Conservation (phyloP, 2,797 vertebrate species). For the Paguma larvata region DNA sequence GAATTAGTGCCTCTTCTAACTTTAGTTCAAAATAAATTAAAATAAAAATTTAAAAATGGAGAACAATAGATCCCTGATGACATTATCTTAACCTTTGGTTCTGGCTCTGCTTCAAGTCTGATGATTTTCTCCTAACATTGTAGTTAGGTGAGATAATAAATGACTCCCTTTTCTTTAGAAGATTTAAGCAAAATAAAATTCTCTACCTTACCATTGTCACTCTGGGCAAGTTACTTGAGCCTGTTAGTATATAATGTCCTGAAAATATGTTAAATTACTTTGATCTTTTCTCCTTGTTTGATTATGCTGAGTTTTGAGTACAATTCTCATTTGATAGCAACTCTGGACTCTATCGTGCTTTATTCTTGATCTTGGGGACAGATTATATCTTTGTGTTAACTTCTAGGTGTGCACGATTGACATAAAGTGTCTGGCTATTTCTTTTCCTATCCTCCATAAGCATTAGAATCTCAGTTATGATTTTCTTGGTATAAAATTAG, state of each 20-base stretch:
- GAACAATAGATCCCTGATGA: neutral
- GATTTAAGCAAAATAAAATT: neutral
- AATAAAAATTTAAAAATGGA: neutral
- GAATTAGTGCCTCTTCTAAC: neutral
- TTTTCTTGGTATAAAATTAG: neutral
- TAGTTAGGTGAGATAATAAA: neutral
- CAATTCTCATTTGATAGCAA: neutral
- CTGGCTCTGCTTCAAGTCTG: neutral
- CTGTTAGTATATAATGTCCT: neutral
- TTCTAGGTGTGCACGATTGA: neutral
- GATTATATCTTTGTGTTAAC: neutral
- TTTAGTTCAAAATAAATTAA: neutral
- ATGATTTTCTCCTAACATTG: neutral
- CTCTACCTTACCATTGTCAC: neutral
- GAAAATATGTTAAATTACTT: neutral
- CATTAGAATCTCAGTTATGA: neutral
- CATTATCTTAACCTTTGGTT: neutral
- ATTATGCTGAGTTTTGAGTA: neutral
- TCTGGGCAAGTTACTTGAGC: neutral
- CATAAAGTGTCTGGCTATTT: neutral
- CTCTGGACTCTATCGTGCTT: neutral
- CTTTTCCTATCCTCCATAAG: neutral
- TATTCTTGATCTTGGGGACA: neutral
- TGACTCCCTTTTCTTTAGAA: neutral
- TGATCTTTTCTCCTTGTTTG: neutral